Conservation (phyloP, 2,113 vertebrate genomes). For the Psilopsiagon aurifrons region DNA sequence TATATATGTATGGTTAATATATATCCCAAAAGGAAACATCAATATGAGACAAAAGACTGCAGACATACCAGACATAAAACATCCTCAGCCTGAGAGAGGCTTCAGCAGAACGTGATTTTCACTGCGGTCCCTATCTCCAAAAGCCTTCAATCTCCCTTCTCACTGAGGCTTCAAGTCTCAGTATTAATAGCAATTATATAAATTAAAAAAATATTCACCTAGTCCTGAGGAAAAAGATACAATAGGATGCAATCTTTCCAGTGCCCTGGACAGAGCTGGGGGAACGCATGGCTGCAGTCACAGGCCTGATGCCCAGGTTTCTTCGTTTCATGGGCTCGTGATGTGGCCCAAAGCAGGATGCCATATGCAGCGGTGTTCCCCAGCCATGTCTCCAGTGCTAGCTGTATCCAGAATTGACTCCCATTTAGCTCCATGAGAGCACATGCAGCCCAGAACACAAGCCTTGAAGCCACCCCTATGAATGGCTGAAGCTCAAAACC, state of each 20-base stretch:
- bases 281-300: fast-evolving
- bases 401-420: not conserved
- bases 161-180: not conserved
- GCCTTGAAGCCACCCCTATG: fast-evolving
- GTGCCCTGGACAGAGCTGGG: not conserved
- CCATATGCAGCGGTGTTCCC: fast-evolving
- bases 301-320: not conserved
- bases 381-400: not conserved
- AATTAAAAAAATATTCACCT: not conserved
- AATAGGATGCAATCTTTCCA: fast-evolving
- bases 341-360: not conserved
- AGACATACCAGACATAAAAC: not conserved
- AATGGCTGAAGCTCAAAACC: not conserved
- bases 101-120: not conserved
- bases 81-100: not conserved
- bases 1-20: no score
- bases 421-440: not conserved
- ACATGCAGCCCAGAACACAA: not conserved
- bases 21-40: not conserved
- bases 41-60: not conserved
- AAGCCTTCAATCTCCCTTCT: not conserved
- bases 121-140: not conserved
- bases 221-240: not conserved
- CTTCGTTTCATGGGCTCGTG: not conserved
- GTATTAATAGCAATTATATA: not conserved